Base-by-base conservation (phyloP, 37 sponge, comb jelly and placozoan genomes). In the Hexactinellida sp. region DNA sequence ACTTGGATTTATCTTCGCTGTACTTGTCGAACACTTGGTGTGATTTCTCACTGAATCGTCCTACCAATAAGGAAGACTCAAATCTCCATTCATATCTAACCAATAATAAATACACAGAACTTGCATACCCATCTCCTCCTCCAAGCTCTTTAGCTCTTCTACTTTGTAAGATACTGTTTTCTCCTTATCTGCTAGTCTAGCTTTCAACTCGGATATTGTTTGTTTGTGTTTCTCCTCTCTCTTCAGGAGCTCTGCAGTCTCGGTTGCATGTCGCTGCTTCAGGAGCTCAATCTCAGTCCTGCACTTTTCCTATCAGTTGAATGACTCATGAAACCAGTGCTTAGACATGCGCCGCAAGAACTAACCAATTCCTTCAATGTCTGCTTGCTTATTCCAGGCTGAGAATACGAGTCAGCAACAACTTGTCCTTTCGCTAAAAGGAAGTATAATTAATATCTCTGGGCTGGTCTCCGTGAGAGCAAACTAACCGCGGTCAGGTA, bases 11-110 rank as follows among this genome's bases (percentile, higher is more conserved):
- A n/a, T 63, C 76, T 25, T 10, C 30, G 13, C 32, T 7, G 30
- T 63, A n/a, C 30, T n/a, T 63, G 13, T 63, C 76, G 28, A 63
- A n/a, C 13, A 63, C 13, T 10, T 10, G 28, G 21, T 63, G 76
- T 32, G 76, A 63, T n/a, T 63, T 28, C 30, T 63, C 76, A 63
- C 76, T 63, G 30, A 63, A 63, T 63, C 76, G 25, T 63, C 76
- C 76, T 63, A 28, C 25, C 25, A 63, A 28, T 63, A n/a, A 32
- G 3, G 5, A 63, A 23, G 47, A 41, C 3, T 63, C 5, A 25
- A 63, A 63, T 25, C 34, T 28, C 1, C 13, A 63, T 3, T 63
- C 3, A 21, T 63, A 63, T 21, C 5, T 28, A 63, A 63, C 3
- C 52, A 19, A 47, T 47, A 19, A 47, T 9, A 19, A 47, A 19